Percentiles rank a stretch among this genome's conserved stretches.
Conservation (phyloP, 37 sponge, comb jelly and placozoan species). For the Geodia barretti region DNA sequence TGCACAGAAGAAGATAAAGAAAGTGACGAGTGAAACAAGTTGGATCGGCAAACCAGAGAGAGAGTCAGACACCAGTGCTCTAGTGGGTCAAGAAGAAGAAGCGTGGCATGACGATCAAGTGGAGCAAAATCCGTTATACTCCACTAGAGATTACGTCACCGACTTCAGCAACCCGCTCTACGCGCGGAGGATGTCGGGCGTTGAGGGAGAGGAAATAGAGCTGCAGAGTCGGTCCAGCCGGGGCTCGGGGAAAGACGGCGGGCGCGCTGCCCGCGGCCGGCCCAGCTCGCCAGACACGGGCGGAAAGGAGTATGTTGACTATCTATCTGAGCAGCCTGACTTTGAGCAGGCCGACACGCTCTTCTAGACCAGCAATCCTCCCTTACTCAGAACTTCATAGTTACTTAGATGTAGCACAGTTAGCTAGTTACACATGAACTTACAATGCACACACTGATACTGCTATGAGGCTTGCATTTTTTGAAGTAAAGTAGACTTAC, state of each 20-base stretch:
- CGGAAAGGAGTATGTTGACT: conserved; percentile 41
- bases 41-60: conserved; percentile 53
- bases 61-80: background rate
- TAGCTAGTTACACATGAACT: no score
- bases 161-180: conserved; percentile 76
- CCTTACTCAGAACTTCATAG: no score
- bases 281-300: conserved; percentile 16
- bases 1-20: conserved; percentile 54
- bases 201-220: conserved; percentile 5
- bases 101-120: conserved; percentile 16
- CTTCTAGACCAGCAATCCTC: conserved; percentile 29
- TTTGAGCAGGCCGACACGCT: conserved; percentile 51
- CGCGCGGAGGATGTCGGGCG: background rate
- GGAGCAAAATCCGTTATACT: conserved; percentile 70
- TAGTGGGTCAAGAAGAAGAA: conserved; percentile 1
- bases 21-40: conserved; percentile 61
- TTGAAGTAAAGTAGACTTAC: no score
- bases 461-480: no score
- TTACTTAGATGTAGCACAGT: no score
- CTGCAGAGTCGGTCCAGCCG: background rate
- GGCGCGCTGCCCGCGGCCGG: conserved; percentile 5
- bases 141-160: conserved; percentile 48
- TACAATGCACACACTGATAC: no score
- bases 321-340: conserved; percentile 37
- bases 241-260: background rate